Percentiles rank a stretch among this genome's conserved stretches.
These are phyloP conservation scores for Okapia johnstoni DNA, from an alignment of 2,113 vertebrate species.

Conservation along the genomic window DNA sequence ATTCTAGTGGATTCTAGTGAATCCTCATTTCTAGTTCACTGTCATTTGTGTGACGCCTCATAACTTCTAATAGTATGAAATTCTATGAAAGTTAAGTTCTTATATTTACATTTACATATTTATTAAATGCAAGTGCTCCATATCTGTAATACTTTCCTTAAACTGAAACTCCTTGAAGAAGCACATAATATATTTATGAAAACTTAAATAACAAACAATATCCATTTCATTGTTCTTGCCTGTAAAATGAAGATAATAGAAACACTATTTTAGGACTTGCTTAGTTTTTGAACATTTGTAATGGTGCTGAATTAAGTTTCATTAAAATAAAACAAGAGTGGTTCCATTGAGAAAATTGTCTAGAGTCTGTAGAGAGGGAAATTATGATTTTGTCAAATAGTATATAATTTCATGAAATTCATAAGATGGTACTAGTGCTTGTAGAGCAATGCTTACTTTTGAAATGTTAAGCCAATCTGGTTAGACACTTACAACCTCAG, in stretches of 20 bases:
- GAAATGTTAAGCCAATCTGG: background rate
- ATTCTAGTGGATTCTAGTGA: too few species aligned
- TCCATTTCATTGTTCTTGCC: conserved; percentile 33
- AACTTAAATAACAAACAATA: conserved; percentile 40
- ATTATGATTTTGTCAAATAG: conserved; percentile 27
- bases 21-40: background rate
- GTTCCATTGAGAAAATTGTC: background rate
- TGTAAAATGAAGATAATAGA: conserved; percentile 18
- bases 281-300: conserved; percentile 36
- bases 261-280: conserved; percentile 14
- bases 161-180: conserved; percentile 27
- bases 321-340: conserved; percentile 26
- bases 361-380: background rate
- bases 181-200: conserved; percentile 40
- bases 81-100: background rate
- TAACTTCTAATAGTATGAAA: background rate
- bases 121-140: conserved; percentile 2
- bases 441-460: background rate
- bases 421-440: background rate
- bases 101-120: background rate
- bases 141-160: conserved; percentile 35
- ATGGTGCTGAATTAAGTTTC: conserved; percentile 1
- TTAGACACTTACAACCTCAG: background rate
- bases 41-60: background rate
- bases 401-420: background rate